Evolutionary conservation across 2,113 vertebrate genomes (phyloP).

Genomic region (Rhea pennata): DNA sequence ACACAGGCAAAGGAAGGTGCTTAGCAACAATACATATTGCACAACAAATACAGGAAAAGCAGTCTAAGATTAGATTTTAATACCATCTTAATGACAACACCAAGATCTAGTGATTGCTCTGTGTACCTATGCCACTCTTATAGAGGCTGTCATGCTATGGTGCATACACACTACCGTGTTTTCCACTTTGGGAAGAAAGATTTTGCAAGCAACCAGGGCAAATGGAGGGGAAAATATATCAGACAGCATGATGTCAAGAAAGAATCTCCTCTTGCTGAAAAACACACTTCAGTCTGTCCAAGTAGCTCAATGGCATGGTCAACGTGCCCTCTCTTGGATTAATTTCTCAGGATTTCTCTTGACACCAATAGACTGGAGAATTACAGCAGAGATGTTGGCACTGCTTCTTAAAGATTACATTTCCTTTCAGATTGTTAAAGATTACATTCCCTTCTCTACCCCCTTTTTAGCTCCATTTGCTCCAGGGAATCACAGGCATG

Average conservation of each 20-base stretch:
- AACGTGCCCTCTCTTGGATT: neutral
- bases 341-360: neutral
- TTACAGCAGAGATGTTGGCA: neutral
- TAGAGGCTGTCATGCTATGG: neutral
- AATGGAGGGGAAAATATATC: neutral
- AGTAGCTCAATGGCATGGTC: neutral
- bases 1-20: neutral
- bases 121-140: neutral
- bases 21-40: constrained; percentile 23
- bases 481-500: neutral
- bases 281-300: neutral
- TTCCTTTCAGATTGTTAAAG: neutral
- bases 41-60: constrained; percentile 17
- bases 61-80: constrained; percentile 46
- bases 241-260: neutral
- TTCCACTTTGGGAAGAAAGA: neutral
- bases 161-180: fast-evolving
- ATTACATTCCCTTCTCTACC: neutral
- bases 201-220: neutral
- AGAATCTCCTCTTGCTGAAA: neutral
- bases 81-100: constrained; percentile 9
- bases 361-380: neutral
- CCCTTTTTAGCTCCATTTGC: neutral
- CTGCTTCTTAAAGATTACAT: neutral
- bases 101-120: neutral